Evolutionary conservation across 1,140 invertebrate species (phyloP).

Genomic region (Epicauta chinensis): DNA sequence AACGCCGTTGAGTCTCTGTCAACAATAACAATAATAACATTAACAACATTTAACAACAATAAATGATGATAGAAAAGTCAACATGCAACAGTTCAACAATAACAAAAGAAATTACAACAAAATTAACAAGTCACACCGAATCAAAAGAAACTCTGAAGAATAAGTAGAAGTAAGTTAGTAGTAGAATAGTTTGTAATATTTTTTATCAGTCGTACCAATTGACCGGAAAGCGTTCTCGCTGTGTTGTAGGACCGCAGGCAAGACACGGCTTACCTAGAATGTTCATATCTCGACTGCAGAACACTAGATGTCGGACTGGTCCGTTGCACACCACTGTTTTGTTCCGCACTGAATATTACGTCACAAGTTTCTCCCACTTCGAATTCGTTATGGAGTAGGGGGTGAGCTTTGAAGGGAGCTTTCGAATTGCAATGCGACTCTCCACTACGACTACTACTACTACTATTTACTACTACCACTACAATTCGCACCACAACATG

Average conservation of each 20-base stretch:
- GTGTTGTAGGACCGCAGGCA: slow-evolving; percentile 13
- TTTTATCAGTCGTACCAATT: slow-evolving; percentile 23
- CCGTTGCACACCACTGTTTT: slow-evolving; percentile 30
- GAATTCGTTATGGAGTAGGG: slow-evolving; percentile 3
- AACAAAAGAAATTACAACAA: too few relatives aligned
- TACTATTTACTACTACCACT: too few relatives aligned
- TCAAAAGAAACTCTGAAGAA: neutral
- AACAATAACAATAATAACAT: too few relatives aligned
- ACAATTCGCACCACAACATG: too few relatives aligned
- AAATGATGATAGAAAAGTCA: too few relatives aligned
- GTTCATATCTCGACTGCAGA: slow-evolving; percentile 39
- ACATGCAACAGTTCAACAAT: too few relatives aligned
- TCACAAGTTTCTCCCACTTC: slow-evolving; percentile 27
- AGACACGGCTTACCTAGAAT: slow-evolving; percentile 41
- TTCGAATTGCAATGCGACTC: neutral
- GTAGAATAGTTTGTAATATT: neutral
- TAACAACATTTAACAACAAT: too few relatives aligned
- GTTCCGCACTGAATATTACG: slow-evolving; percentile 37
- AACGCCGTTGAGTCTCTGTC: too few relatives aligned
- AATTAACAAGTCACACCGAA: neutral
- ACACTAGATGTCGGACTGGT: slow-evolving; percentile 39
- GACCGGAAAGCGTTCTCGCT: slow-evolving; percentile 12
- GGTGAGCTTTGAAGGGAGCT: slow-evolving; percentile 8
- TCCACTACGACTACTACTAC: too few relatives aligned
- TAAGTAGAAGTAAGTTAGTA: neutral